Evolutionary conservation across 2,113 vertebrate genomes (phyloP).

Genomic region (Coryphaenoides rupestris): DNA sequence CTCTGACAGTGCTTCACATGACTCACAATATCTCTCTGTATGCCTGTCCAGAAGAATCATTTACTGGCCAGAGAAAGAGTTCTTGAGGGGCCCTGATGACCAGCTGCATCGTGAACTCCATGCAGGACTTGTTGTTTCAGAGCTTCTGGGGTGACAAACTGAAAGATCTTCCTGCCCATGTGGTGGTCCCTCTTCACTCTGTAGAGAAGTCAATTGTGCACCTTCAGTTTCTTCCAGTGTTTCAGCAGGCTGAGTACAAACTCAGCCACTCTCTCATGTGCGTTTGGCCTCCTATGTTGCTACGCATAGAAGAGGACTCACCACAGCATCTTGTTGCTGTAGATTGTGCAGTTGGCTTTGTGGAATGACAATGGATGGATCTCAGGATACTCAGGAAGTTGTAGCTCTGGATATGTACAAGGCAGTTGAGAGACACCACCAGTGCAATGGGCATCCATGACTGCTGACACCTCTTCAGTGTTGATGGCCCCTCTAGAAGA

Average conservation of each 20-base stretch:
- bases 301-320: conserved; percentile 1
- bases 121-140: conserved; percentile 12
- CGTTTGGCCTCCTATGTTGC: conserved; percentile 1
- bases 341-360: background rate
- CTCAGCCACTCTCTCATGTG: background rate
- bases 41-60: conserved; percentile 17
- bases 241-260: background rate
- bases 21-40: conserved; percentile 12
- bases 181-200: background rate
- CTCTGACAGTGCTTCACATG: conserved; percentile 19
- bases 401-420: too few species aligned
- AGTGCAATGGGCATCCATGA: background rate
- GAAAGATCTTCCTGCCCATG: background rate
- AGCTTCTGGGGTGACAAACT: background rate
- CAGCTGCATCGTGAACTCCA: conserved; percentile 17
- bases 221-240: background rate
- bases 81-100: conserved; percentile 11
- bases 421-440: background rate
- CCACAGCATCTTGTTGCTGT: background rate
- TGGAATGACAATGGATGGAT: background rate
- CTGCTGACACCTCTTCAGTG: background rate
- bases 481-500: background rate
- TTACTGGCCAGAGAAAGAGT: conserved; percentile 16
- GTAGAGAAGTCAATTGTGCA: background rate
- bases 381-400: too few species aligned